Percentiles rank a stretch among this genome's conserved stretches.
phyloP scores from a whole-genome alignment of 2,113 vertebrate genomes.

The Tinamus guttatus region DNA sequence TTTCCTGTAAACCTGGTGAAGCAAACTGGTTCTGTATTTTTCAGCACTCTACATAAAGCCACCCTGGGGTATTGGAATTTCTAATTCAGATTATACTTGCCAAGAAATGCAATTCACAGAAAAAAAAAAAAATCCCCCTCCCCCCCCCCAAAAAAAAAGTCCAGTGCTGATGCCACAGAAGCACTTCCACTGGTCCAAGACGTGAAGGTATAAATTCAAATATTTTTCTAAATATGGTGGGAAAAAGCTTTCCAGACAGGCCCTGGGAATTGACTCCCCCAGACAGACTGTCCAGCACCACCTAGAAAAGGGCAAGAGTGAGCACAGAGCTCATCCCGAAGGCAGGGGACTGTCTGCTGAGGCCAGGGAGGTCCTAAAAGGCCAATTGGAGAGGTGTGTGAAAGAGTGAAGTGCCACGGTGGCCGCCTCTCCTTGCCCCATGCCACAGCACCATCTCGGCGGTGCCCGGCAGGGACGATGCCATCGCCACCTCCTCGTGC shows the following conservation, averaged over 20 bases:
- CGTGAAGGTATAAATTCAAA: background rate
- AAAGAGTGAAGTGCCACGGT: too few relatives aligned
- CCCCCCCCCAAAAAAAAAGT: background rate
- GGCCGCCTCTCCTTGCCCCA: too few relatives aligned
- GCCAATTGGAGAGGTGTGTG: too few relatives aligned
- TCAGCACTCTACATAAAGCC: background rate
- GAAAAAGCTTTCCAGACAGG: background rate
- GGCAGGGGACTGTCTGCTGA: background rate
- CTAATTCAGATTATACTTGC: background rate
- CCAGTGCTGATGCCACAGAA: background rate
- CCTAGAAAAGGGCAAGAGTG: background rate
- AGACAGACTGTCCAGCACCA: background rate
- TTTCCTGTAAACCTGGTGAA: background rate
- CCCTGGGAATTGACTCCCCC: background rate
- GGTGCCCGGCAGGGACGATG: too few relatives aligned
- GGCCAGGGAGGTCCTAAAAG: too few relatives aligned
- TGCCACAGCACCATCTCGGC: too few relatives aligned
- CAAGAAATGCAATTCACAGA: background rate
- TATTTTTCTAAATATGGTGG: background rate
- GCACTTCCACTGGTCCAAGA: background rate
- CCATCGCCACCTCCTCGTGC: too few relatives aligned
- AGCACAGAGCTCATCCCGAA: background rate
- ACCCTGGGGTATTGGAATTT: background rate
- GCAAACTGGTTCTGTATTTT: background rate
- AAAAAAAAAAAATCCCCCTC: too few relatives aligned